Base-by-base conservation (phyloP, 2,797 vertebrate species). In the Typhlichthys subterraneus region DNA sequence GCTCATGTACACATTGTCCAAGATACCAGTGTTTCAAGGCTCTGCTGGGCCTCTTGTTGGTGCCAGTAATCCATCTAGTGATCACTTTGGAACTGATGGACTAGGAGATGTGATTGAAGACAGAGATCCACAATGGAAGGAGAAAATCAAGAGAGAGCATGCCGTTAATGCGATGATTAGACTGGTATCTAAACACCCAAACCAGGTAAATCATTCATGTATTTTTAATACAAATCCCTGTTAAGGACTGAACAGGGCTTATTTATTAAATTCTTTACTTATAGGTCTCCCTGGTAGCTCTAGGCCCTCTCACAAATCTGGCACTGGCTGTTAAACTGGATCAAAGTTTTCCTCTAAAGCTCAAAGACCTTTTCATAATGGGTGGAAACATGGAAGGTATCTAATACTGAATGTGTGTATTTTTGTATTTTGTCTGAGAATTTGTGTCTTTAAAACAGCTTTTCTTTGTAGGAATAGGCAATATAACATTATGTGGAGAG, bases 301-400 rank as follows among this genome's bases (percentile, higher is more conserved):
- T 94, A 0, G 93, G 92, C 2, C 93, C 93, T 0, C 87, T 94
- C 60, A 93, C 92, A 17, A 94, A 94, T 72, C 82, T 94, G 62
- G 93, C 93, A 0, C 62, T 94, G 68, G 92, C 92, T 5, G 65
- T 93, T 59, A 80, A 79, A 70, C 52, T 94, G 73, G 91, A 94
- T 53, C 91, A 88, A 2, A 1, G 52, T 12, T 89, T 94, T n/a
- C 88, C 91, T n/a, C 57, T 89, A 31, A 93, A 92, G 66, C 86
- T 94, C 42, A 89, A 86, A 66, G 85, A 90, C n/a, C 59, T 94
- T 57, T 91, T 87, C 72, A 91, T 94, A 7, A 94, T 94, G 93
- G 93, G 93, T 0, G 93, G 93, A 33, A 94, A 94, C 77, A 93
- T 89, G 86, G 91, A 94, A 85, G 93, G 93, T 94, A 75, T 69